A percentile compares a stretch with the other conserved stretches of the same genome.
These are phyloP conservation scores for Rhinoderma darwinii DNA, from an alignment of 2,113 vertebrate species.

Conservation along the genomic window DNA sequence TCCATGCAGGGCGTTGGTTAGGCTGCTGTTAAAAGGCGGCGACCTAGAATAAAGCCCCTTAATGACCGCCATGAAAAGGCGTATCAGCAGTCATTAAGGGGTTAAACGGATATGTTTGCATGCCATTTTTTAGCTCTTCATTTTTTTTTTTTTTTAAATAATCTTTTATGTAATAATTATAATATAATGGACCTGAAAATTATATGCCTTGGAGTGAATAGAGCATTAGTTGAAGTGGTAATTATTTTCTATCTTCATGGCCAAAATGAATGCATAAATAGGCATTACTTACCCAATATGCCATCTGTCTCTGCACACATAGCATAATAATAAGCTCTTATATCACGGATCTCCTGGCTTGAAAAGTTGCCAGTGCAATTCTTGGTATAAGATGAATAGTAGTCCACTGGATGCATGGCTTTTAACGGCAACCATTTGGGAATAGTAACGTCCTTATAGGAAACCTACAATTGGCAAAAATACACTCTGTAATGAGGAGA, in stretches of 20 bases:
- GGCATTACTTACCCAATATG: conserved; percentile 85
- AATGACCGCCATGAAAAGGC: too few species aligned
- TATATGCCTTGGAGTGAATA: neutral
- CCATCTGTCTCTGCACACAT: conserved; percentile 97
- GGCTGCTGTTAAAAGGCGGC: too few species aligned
- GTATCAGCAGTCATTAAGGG: too few species aligned
- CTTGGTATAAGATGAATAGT: conserved; percentile 93
- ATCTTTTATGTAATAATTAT: too few species aligned
- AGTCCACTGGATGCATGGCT: conserved; percentile 90
- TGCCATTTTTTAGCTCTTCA: too few species aligned
- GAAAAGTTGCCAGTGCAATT: conserved; percentile 92
- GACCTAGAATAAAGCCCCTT: too few species aligned
- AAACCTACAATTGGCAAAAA: conserved; percentile 74
- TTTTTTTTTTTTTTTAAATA: too few species aligned
- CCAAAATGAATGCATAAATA: neutral
- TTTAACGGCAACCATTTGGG: conserved; percentile 87
- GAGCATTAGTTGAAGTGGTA: neutral
- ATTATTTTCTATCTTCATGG: too few species aligned
- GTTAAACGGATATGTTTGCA: too few species aligned
- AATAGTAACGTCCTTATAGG: conserved; percentile 77
- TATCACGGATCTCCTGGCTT: conserved; percentile 82
- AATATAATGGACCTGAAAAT: neutral
- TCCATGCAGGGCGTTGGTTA: too few species aligned
- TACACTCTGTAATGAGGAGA: neutral
- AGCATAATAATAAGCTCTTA: conserved; percentile 92